These are phyloP conservation scores for Drosophila setosimentum DNA, from an alignment of 2,888 invertebrate genomes.

Conservation along the genomic window DNA sequence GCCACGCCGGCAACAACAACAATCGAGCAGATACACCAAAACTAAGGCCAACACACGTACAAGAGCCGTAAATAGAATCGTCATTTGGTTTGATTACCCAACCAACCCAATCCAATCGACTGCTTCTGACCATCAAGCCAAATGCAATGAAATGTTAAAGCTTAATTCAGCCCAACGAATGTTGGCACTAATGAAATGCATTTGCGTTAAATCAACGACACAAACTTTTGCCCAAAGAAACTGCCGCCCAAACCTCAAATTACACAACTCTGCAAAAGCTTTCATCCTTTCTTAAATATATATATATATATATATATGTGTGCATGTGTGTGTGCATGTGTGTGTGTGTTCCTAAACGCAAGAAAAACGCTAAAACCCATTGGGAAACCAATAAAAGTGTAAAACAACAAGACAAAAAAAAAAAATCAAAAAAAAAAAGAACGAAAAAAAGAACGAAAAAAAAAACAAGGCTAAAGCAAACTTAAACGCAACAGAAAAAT, in stretches of 20 bases:
- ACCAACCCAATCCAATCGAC: not conserved
- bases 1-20: not conserved
- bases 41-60: slow-evolving; percentile 40
- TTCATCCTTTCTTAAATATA: slow-evolving; percentile 17
- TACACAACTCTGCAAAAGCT: not conserved
- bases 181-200: slow-evolving; percentile 58
- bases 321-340: slow-evolving; percentile 26
- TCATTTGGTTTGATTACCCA: slow-evolving; percentile 52
- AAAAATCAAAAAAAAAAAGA: not conserved
- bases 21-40: not conserved
- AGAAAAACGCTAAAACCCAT: slow-evolving; percentile 52
- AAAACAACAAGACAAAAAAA: slow-evolving; percentile 43
- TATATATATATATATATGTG: slow-evolving; percentile 19
- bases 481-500: slow-evolving; percentile 65
- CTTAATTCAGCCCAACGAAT: slow-evolving; percentile 43
- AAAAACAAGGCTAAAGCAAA: slow-evolving; percentile 28
- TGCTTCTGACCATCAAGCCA: not conserved
- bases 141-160: slow-evolving; percentile 65
- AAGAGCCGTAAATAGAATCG: slow-evolving; percentile 53
- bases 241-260: not conserved
- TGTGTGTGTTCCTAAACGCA: slow-evolving; percentile 30
- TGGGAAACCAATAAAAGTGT: slow-evolving; percentile 73
- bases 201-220: slow-evolving; percentile 58
- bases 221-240: slow-evolving; percentile 21
- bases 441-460: slow-evolving; percentile 6